These are phyloP conservation scores for Athetis lepigone DNA, from an alignment of 2,888 invertebrate species.

Conservation along the genomic window DNA sequence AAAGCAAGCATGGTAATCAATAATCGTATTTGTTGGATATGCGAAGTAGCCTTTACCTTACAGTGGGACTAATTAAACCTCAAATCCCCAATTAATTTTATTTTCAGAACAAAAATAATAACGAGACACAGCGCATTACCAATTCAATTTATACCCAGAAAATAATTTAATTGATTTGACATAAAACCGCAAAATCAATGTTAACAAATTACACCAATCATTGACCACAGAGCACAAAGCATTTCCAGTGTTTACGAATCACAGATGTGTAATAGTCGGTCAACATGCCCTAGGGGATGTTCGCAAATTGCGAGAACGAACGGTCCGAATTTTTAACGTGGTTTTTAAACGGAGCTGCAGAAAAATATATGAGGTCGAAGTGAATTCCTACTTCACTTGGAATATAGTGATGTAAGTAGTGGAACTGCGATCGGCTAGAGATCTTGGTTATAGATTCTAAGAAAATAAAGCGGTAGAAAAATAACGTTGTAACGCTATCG, in stretches of 20 bases:
- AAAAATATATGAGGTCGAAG: constrained; percentile 39
- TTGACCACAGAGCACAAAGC: constrained; percentile 41
- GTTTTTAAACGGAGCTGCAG: constrained; percentile 42
- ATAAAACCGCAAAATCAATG: constrained; percentile 51
- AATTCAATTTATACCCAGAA: constrained; percentile 6
- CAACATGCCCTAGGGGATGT: constrained; percentile 45
- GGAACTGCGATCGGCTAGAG: not conserved
- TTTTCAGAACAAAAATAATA: not conserved
- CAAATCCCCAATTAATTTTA: not conserved
- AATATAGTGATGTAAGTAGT: not conserved
- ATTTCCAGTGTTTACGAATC: constrained; percentile 34
- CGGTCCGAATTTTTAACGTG: constrained; percentile 45
- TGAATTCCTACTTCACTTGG: constrained; percentile 23
- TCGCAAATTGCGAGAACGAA: constrained; percentile 34
- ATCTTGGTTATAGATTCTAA: too few species aligned
- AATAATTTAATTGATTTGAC: constrained; percentile 36
- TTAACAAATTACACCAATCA: constrained; percentile 40
- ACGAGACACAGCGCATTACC: not conserved
- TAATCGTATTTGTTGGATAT: too few species aligned
- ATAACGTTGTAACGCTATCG: too few species aligned
- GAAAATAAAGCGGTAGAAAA: too few species aligned
- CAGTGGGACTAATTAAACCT: too few species aligned
- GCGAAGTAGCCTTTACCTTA: too few species aligned
- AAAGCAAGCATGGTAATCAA: too few species aligned
- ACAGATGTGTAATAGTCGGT: constrained; percentile 53